phyloP scores from a whole-genome alignment of 2,113 vertebrate species.

The Bufo gargarizans region DNA sequence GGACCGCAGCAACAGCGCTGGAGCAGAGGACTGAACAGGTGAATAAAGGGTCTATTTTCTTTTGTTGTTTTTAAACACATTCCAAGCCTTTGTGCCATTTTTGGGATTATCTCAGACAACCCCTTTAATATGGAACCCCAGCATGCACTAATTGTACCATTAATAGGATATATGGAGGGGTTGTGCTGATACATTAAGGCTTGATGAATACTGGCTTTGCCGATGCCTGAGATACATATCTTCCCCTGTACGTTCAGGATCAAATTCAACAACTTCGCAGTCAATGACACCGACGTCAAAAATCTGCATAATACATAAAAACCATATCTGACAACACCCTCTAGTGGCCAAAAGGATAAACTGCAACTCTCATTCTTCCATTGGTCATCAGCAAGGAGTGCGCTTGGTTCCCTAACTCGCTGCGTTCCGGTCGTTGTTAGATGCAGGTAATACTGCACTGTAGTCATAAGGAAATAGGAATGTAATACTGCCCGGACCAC shows the following conservation, averaged over 20 bases:
- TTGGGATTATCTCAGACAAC: too few relatives aligned
- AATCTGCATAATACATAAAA: neutral
- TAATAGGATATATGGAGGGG: neutral
- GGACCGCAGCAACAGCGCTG: too few relatives aligned
- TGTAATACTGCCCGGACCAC: neutral
- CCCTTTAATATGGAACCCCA: neutral
- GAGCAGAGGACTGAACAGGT: too few relatives aligned
- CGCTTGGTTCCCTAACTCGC: neutral
- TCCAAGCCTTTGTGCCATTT: too few relatives aligned
- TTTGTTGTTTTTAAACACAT: too few relatives aligned
- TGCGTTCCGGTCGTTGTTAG: neutral
- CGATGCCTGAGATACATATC: constrained; percentile 40
- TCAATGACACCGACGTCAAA: neutral
- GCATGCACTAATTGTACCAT: neutral
- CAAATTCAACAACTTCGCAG: neutral
- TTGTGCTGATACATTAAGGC: constrained; percentile 10
- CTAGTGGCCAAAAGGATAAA: neutral
- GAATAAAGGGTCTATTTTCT: too few relatives aligned
- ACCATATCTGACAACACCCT: neutral
- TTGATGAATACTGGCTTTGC: constrained; percentile 21
- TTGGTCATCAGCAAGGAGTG: neutral
- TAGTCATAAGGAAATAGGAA: neutral
- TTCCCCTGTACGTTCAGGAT: neutral
- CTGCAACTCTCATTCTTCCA: neutral
- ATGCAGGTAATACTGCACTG: constrained; percentile 5